Evolutionary conservation across 2,113 vertebrate species (phyloP).

Genomic region (Callipepla californica): DNA sequence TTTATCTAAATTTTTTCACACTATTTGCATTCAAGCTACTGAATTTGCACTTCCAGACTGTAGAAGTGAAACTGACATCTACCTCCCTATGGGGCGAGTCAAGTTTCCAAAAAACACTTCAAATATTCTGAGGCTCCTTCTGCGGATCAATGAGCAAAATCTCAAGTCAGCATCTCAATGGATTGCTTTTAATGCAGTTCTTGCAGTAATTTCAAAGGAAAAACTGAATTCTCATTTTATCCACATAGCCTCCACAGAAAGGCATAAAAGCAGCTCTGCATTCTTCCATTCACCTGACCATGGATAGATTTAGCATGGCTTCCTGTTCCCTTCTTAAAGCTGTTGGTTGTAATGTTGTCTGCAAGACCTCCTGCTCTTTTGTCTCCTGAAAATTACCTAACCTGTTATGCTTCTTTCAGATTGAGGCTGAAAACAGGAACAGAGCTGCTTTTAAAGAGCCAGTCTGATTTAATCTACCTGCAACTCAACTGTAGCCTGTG

Average conservation of each 20-base stretch:
- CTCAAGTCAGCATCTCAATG: not conserved
- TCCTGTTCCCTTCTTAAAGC: not conserved
- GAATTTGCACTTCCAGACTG: not conserved
- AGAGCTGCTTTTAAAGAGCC: not conserved
- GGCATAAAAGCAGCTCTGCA: not conserved
- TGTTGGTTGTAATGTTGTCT: not conserved
- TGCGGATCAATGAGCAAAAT: not conserved
- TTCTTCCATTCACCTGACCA: not conserved
- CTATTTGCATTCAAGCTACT: not conserved
- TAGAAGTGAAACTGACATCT: not conserved
- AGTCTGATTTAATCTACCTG: not conserved
- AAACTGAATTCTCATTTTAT: not conserved
- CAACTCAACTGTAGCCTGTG: not conserved
- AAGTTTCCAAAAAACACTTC: not conserved
- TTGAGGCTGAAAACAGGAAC: not conserved
- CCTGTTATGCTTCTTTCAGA: not conserved
- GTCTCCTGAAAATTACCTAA: not conserved
- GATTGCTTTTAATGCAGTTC: not conserved
- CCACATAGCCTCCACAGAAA: not conserved
- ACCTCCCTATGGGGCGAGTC: not conserved
- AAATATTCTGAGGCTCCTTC: not conserved
- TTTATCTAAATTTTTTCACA: slow-evolving; percentile 21
- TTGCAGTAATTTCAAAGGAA: not conserved
- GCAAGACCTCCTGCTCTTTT: not conserved
- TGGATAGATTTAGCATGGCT: not conserved